A percentile compares a stretch with the other conserved stretches of the same genome.
phyloP scores from a whole-genome alignment of 2,888 invertebrate species.

The Altica lythri region DNA sequence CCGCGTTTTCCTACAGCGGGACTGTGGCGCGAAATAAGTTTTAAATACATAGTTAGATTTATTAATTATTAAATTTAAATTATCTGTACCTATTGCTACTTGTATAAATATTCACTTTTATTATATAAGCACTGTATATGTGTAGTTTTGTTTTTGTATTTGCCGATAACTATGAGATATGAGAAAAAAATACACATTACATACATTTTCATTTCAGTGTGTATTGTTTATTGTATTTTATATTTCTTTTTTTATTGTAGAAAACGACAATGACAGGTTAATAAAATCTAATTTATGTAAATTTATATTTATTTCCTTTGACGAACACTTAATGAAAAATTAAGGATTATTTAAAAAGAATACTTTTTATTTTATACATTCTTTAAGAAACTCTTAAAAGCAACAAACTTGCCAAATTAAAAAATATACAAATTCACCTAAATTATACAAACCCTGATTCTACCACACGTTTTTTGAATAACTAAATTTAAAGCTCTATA shows the following conservation, averaged over 20 bases:
- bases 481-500: slow-evolving; percentile 33
- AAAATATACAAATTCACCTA: slow-evolving; percentile 35
- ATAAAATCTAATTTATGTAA: slow-evolving; percentile 41
- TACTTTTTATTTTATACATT: slow-evolving; percentile 17
- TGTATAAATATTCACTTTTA: slow-evolving; percentile 59
- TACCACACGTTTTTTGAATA: slow-evolving; percentile 30
- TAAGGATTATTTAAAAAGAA: slow-evolving; percentile 14
- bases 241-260: slow-evolving; percentile 41
- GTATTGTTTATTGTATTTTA: slow-evolving; percentile 48
- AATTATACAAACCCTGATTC: slow-evolving; percentile 34
- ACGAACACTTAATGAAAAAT: not conserved
- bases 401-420: slow-evolving; percentile 20
- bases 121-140: slow-evolving; percentile 58
- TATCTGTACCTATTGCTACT: slow-evolving; percentile 58
- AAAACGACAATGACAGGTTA: slow-evolving; percentile 38
- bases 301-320: slow-evolving; percentile 23
- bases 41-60: slow-evolving; percentile 39
- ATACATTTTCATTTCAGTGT: slow-evolving; percentile 47
- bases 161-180: slow-evolving; percentile 53
- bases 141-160: slow-evolving; percentile 59
- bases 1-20: slow-evolving; percentile 42
- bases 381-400: slow-evolving; percentile 12
- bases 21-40: slow-evolving; percentile 29
- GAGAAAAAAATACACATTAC: slow-evolving; percentile 54
- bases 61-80: slow-evolving; percentile 52